These are phyloP conservation scores for Lysandra coridon DNA, from an alignment of 2,888 invertebrate species.

Conservation along the genomic window DNA sequence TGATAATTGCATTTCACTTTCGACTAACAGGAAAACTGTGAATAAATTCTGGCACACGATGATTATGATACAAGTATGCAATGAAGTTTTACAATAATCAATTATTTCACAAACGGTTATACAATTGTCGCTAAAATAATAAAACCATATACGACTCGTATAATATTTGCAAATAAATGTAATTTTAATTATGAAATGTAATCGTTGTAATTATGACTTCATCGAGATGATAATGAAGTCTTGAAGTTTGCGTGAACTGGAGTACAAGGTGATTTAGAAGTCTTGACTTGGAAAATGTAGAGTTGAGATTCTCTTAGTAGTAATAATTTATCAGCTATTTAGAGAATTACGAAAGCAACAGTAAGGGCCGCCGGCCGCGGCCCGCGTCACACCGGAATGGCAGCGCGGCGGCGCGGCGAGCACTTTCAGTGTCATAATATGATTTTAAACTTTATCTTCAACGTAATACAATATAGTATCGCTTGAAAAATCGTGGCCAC, in stretches of 20 bases:
- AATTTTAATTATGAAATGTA: slow-evolving; percentile 21
- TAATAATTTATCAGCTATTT: no score
- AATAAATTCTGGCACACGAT: not conserved
- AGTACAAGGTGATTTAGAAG: not conserved
- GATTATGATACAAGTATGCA: not conserved
- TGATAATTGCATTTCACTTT: not conserved
- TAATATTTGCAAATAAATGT: slow-evolving; percentile 9
- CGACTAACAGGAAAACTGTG: not conserved
- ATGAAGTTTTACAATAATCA: not conserved
- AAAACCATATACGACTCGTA: slow-evolving; percentile 8
- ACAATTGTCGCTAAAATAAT: slow-evolving; percentile 24
- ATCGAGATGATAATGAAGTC: not conserved
- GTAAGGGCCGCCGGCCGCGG: no score
- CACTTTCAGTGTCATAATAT: no score
- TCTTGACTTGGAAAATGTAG: not conserved
- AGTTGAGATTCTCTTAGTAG: no score
- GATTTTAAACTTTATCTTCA: no score
- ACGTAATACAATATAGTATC: no score
- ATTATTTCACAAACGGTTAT: slow-evolving; percentile 25
- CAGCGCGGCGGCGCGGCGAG: no score
- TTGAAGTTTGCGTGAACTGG: slow-evolving; percentile 11
- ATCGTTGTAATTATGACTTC: not conserved
- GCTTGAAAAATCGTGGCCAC: no score
- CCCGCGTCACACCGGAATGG: no score
- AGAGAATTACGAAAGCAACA: no score